These are phyloP conservation scores for Cepaea hortensis DNA, from an alignment of 2,888 invertebrate genomes.

Conservation along the genomic window DNA sequence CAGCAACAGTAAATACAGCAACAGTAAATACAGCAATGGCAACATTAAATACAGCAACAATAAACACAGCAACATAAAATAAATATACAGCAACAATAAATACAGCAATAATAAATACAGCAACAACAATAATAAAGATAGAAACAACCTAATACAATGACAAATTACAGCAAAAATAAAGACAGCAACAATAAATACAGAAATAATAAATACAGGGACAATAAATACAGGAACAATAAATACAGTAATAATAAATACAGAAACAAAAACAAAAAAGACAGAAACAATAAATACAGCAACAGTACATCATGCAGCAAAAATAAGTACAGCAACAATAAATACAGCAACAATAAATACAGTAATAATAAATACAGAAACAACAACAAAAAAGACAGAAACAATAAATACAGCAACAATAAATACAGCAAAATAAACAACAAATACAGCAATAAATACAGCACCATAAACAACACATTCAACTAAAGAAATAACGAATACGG, in stretches of 20 bases:
- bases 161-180: neutral
- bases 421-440: no score
- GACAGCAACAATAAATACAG: neutral
- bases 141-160: no score
- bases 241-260: no score
- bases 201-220: constrained; percentile 10
- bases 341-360: no score
- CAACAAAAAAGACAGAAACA: no score
- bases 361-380: no score
- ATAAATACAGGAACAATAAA: constrained; percentile 13
- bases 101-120: neutral
- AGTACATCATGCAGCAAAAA: neutral
- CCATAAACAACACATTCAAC: constrained; percentile 22
- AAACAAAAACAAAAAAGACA: no score
- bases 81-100: no score
- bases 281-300: no score
- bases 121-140: neutral
- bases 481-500: neutral
- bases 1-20: neutral
- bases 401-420: no score
- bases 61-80: no score
- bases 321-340: neutral
- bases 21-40: neutral
- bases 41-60: no score
- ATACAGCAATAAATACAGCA: neutral